These are phyloP conservation scores for Eutolmus rufibarbis DNA, from an alignment of 2,888 invertebrate species.

Conservation along the genomic window DNA sequence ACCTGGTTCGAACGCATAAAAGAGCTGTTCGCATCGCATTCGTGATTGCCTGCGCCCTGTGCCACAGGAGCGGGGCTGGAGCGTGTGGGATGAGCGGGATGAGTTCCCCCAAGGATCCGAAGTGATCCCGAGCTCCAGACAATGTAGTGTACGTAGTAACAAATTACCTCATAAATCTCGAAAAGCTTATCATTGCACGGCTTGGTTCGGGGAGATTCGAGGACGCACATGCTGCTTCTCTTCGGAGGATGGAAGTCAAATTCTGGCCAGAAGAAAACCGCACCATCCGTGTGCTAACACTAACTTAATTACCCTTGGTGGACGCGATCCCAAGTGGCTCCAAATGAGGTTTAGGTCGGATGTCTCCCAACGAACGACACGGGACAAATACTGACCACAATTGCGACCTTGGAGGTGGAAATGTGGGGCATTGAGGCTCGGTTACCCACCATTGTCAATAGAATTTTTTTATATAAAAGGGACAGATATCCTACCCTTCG, in stretches of 20 bases:
- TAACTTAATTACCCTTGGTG: constrained; percentile 1
- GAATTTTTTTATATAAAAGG: background rate
- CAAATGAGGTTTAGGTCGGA: background rate
- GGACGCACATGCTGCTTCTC: background rate
- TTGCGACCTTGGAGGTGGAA: background rate
- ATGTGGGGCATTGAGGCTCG: background rate
- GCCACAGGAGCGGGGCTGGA: background rate
- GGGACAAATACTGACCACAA: background rate
- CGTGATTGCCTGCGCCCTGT: background rate
- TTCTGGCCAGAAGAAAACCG: background rate
- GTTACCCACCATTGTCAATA: background rate
- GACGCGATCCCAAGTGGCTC: background rate
- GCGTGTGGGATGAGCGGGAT: background rate
- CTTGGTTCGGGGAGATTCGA: background rate
- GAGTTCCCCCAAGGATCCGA: background rate
- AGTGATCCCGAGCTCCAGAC: background rate
- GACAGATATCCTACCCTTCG: background rate
- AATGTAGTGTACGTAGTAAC: background rate
- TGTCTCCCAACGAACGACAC: background rate
- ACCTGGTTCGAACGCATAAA: background rate
- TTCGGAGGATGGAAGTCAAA: background rate
- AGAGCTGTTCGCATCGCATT: background rate
- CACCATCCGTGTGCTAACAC: background rate
- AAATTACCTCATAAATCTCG: constrained; percentile 21
- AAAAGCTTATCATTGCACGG: constrained; percentile 18